Conservation (phyloP, 1,140 invertebrate species). For the Eumeta japonica region DNA sequence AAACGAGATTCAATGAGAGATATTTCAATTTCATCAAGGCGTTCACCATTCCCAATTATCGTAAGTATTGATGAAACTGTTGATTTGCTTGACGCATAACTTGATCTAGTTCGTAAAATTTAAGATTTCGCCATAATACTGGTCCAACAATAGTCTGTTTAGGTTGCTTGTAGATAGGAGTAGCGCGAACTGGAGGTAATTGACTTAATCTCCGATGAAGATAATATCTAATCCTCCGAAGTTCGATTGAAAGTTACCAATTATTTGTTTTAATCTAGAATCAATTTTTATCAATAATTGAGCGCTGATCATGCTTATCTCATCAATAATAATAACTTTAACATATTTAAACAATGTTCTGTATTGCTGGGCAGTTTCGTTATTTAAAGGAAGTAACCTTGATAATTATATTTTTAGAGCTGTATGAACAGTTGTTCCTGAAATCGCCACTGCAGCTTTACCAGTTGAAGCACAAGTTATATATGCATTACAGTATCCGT, state of each 20-base stretch:
- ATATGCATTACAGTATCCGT: slow-evolving; percentile 22
- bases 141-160: slow-evolving; percentile 12
- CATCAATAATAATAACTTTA: slow-evolving; percentile 16
- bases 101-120: slow-evolving; percentile 18
- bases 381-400: slow-evolving; percentile 12
- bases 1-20: slow-evolving; percentile 6
- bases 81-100: slow-evolving; percentile 20
- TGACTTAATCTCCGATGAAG: slow-evolving; percentile 16
- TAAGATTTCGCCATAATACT: slow-evolving; percentile 14
- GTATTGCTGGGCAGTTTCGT: slow-evolving; percentile 12
- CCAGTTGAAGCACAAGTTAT: slow-evolving; percentile 31
- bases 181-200: slow-evolving; percentile 17
- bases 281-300: slow-evolving; percentile 17
- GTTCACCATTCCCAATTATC: slow-evolving; percentile 22
- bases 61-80: slow-evolving; percentile 17
- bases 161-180: slow-evolving; percentile 12
- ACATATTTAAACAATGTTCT: slow-evolving; percentile 13
- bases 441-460: slow-evolving; percentile 32
- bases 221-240: slow-evolving; percentile 16
- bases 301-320: slow-evolving; percentile 20
- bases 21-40: slow-evolving; percentile 7
- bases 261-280: slow-evolving; percentile 16
- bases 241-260: slow-evolving; percentile 9
- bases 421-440: slow-evolving; percentile 29
- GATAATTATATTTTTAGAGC: slow-evolving; percentile 18